Conservation (phyloP, 2,797 vertebrate species). For the Sebastes minor region DNA sequence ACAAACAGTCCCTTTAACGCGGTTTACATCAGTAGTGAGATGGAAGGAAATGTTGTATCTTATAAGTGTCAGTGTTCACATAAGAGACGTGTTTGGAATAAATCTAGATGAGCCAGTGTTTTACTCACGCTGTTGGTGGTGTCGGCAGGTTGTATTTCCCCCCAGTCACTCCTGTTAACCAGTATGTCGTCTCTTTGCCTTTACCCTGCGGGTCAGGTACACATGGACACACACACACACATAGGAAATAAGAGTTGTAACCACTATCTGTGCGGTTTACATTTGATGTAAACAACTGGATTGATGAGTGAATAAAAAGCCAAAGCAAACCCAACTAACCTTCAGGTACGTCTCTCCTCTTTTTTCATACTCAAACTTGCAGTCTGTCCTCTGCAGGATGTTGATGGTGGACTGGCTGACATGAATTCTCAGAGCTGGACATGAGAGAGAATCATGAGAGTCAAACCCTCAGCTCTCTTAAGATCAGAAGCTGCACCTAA, state of each 20-base stretch:
- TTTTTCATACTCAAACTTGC: conserved; percentile 89
- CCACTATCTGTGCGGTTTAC: neutral
- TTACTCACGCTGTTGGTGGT: conserved; percentile 93
- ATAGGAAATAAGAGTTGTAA: neutral
- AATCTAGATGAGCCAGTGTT: neutral
- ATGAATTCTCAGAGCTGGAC: conserved; percentile 92
- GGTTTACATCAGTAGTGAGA: neutral
- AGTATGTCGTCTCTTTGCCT: conserved; percentile 95
- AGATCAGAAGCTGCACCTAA: neutral
- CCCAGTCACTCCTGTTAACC: conserved; percentile 91
- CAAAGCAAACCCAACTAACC: conserved; percentile 73
- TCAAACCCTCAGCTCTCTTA: neutral
- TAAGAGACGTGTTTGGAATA: neutral
- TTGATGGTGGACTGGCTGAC: conserved; percentile 90
- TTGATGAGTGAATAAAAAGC: neutral
- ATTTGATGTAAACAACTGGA: neutral
- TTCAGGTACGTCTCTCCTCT: conserved; percentile 95
- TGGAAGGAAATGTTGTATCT: neutral
- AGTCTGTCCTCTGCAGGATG: conserved; percentile 92
- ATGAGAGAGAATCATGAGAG: neutral
- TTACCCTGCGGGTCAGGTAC: conserved; percentile 82
- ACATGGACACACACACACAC: neutral
- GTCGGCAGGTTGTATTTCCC: conserved; percentile 87
- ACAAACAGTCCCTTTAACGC: neutral
- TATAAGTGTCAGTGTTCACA: neutral